Conservation (phyloP, 2,113 vertebrate species). For the Motacilla tschutschensis region DNA sequence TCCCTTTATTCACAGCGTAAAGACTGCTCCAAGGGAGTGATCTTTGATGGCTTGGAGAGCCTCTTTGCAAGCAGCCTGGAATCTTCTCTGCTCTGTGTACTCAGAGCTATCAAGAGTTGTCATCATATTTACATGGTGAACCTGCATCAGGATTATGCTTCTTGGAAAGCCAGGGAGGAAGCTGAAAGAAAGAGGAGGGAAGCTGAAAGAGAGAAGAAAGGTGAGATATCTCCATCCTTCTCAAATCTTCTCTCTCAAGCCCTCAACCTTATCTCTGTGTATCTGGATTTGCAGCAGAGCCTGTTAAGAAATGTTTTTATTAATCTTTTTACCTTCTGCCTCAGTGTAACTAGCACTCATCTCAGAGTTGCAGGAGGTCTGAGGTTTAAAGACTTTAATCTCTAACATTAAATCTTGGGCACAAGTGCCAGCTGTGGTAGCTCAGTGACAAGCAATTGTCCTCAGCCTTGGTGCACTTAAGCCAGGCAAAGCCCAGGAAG, state of each 20-base stretch:
- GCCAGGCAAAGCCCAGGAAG: not conserved
- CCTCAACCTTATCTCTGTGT: not conserved
- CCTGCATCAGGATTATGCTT: slow-evolving; percentile 74
- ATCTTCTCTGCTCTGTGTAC: slow-evolving; percentile 73
- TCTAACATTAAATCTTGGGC: not conserved
- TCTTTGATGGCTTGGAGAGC: slow-evolving; percentile 85
- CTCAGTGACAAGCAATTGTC: not conserved
- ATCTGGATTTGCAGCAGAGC: not conserved
- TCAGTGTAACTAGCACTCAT: not conserved
- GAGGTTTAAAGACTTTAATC: not conserved
- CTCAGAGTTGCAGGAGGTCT: not conserved
- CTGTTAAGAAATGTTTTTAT: not conserved
- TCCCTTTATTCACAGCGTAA: slow-evolving; percentile 60
- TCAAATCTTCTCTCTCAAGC: not conserved
- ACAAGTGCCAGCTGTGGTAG: not conserved
- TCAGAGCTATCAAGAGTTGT: slow-evolving; percentile 81
- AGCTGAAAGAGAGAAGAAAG: not conserved
- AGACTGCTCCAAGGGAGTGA: slow-evolving; percentile 82
- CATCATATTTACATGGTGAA: slow-evolving; percentile 82
- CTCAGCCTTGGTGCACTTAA: not conserved
- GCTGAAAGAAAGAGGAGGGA: slow-evolving; percentile 66
- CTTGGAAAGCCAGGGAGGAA: slow-evolving; percentile 69
- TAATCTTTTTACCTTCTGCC: not conserved
- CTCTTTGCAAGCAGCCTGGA: slow-evolving; percentile 65
- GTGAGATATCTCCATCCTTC: slow-evolving; percentile 56